Evolutionary conservation across 2,113 vertebrate species (phyloP), one percentile per base, ranked within the genome.

Genomic region (Hystrix cristata): DNA sequence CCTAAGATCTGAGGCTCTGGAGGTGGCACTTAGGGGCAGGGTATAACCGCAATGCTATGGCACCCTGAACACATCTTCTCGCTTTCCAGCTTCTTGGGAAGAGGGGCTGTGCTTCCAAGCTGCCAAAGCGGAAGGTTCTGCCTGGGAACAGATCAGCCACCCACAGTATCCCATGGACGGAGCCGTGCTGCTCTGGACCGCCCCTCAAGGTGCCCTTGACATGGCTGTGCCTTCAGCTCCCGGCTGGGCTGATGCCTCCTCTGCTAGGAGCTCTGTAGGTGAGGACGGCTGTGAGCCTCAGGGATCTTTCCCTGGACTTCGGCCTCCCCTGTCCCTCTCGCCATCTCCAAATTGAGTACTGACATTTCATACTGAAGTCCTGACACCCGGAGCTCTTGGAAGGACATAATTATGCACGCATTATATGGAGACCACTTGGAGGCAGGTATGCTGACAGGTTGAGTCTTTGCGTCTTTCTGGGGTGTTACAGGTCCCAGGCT

Each of bases 341-440:
- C 82, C 81, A 87, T 94, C 46, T 97, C 86, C 80, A 48, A 0
- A 10, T 69, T 60, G 79, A 97, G 92, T 71, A 27, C 93, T 98
- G 98, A 97, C 80, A 69, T 98, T 98, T 98, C 94, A 96, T 93
- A 92, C 78, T 64, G 87, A 55, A 95, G 80, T 87, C 80, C 79
- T 95, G 95, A 93, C 13, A 79, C 95, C 97, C 98, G 96, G 90
- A 98, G 98, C 21, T 14, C 95, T 97, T 97, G 93, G 67, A 62
- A 98, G 98, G 98, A 98, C 91, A 96, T 97, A 96, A 97, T 93
- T 96, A 97, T 96, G 97, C 97, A 97, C 95, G 91, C 97, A 93
- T 91, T 96, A 71, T 87, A 10, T 89, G 38, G 64, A 81, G 96
- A 80, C 67, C 87, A 72, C 51, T 87, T 87, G 79, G 71, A 91